Conservation (phyloP, 1,140 invertebrate species). For the Cyclargus thomasi region DNA sequence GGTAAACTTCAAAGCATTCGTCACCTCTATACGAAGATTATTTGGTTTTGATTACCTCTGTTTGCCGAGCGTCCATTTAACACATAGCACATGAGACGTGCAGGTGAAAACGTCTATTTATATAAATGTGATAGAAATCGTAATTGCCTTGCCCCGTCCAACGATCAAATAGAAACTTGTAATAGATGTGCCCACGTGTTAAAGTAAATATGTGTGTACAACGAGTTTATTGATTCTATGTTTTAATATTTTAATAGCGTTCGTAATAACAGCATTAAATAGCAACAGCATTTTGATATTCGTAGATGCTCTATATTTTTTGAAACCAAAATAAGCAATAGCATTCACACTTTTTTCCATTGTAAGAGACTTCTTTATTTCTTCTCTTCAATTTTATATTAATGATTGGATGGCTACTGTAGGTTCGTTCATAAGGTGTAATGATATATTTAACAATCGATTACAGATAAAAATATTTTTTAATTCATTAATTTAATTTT, state of each 20-base stretch:
- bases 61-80: not conserved
- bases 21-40: slow-evolving; percentile 21
- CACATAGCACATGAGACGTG: not conserved
- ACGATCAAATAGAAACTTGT: slow-evolving; percentile 74
- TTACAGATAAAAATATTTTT: too few relatives aligned
- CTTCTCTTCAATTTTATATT: too few relatives aligned
- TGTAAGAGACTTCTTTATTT: too few relatives aligned
- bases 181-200: slow-evolving; percentile 62
- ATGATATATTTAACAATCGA: too few relatives aligned
- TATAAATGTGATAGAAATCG: slow-evolving; percentile 63
- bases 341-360: too few relatives aligned
- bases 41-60: slow-evolving; percentile 17
- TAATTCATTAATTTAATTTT: too few relatives aligned
- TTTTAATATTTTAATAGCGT: not conserved
- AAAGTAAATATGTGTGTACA: slow-evolving; percentile 48
- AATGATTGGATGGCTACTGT: too few relatives aligned
- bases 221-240: not conserved
- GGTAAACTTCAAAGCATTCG: slow-evolving; percentile 24
- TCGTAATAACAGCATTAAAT: too few relatives aligned
- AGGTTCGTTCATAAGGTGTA: too few relatives aligned
- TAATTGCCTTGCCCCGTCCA: slow-evolving; percentile 69
- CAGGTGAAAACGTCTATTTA: slow-evolving; percentile 12
- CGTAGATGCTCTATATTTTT: too few relatives aligned
- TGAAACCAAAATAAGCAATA: too few relatives aligned
- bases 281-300: too few relatives aligned